Base-by-base conservation (phyloP, 1,140 invertebrate species). In the Aradophagus sp. region DNA sequence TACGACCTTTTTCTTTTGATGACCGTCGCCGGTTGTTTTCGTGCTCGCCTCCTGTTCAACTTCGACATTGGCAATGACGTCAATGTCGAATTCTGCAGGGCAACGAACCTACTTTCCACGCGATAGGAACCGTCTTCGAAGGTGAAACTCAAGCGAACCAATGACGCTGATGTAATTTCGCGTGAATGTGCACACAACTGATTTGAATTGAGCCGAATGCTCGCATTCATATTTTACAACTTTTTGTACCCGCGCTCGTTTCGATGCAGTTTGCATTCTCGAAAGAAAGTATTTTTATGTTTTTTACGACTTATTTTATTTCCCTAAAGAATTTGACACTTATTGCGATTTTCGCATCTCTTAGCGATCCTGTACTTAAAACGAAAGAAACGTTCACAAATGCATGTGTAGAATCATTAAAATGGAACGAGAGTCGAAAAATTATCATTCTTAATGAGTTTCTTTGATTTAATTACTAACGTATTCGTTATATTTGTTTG, bases 121-220 rank as follows among this genome's bases (percentile, higher is more conserved):
- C 47, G 47, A 41, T 53, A 66, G 61, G 56, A 72, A 66, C 56
- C 62, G 47, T 65, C 55, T 61, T 47, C 55, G 69, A 66, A 72
- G 69, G 69, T 67, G 62, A 73, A 73, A 73, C 69, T 73, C 62
- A 26, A 27, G 15, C 48, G 36, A 56, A 50, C 23, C 69, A 73
- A 73, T 73, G 69, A 67, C 69, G 69, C 69, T 72, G 69, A 72
- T 72, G 61, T 72, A 72, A 72, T 72, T 72, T 72, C 61, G 56
- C 55, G 55, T 53, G 69, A 72, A 62, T 44, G 52, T 50, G 62
- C 65, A 34, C 27, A 41, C 32, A 44, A 42, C 36, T 12, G 17
- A n/a, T n/a, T n/a, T 27, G 31, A 39, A 29, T 31, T 62, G 26
- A 42, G 42, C n/a, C 19, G 44, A 59, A 39, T 42, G 26, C 29